Evolutionary conservation across 2,113 vertebrate genomes (phyloP).

Genomic region (Hippocampus guttulatus): DNA sequence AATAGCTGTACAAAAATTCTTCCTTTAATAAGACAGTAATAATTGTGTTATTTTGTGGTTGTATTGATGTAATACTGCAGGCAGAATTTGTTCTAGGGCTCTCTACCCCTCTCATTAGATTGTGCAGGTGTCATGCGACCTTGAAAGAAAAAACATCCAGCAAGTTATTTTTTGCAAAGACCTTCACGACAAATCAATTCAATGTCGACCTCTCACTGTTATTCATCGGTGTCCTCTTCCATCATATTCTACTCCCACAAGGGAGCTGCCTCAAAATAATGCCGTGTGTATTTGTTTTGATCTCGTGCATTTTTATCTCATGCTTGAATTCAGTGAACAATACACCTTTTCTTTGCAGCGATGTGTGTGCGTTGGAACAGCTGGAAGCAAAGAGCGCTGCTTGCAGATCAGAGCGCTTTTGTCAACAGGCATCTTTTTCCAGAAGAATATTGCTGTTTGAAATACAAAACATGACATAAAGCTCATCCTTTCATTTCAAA

Average conservation of each 20-base stretch:
- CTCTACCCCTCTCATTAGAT: background rate
- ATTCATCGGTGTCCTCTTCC: slow-evolving; percentile 13
- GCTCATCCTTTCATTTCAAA: background rate
- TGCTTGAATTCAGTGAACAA: slow-evolving; percentile 32
- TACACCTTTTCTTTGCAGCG: slow-evolving; percentile 35
- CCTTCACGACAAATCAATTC: slow-evolving; percentile 17
- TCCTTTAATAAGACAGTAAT: too few species aligned
- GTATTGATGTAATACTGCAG: background rate
- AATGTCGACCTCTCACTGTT: slow-evolving; percentile 22
- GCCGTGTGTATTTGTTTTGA: slow-evolving; percentile 15
- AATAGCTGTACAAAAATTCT: background rate
- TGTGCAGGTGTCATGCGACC: slow-evolving; percentile 21
- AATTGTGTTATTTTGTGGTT: background rate
- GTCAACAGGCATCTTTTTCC: slow-evolving; percentile 22
- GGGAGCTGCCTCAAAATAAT: slow-evolving; percentile 12
- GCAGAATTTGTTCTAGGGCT: background rate
- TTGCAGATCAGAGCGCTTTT: slow-evolving; percentile 30
- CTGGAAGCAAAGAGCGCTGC: slow-evolving; percentile 31
- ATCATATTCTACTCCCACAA: slow-evolving; percentile 25
- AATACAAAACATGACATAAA: slow-evolving; percentile 10
- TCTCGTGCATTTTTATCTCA: slow-evolving; percentile 14
- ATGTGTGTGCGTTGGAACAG: slow-evolving; percentile 33
- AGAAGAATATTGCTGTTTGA: slow-evolving; percentile 25
- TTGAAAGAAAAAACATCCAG: slow-evolving; percentile 35
- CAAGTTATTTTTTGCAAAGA: slow-evolving; percentile 26